Percentiles rank a stretch among this genome's conserved stretches.
Conservation (phyloP, 2,113 vertebrate species). For the Xenus cinereus region DNA sequence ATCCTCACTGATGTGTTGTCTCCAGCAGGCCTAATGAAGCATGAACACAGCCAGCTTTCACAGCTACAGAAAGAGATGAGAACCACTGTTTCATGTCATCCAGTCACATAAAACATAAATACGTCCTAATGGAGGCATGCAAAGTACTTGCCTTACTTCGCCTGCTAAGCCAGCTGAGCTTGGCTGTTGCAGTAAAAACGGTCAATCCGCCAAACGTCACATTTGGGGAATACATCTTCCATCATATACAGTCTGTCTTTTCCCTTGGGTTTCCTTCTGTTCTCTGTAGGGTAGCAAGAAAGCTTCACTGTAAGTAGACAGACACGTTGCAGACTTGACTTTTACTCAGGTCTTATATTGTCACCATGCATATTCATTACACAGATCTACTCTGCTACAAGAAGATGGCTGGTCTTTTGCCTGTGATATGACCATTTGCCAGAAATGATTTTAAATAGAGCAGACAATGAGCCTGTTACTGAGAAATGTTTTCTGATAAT, state of each 20-base stretch:
- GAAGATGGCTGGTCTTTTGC: neutral
- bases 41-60: neutral
- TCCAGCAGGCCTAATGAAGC: neutral
- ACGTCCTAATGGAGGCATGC: neutral
- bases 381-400: neutral
- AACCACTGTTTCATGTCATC: neutral
- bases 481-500: conserved; percentile 21
- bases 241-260: neutral
- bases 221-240: neutral
- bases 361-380: neutral
- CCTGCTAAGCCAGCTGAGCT: neutral
- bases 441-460: neutral
- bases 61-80: conserved; percentile 4
- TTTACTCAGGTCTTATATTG: neutral
- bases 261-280: neutral
- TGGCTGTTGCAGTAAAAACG: neutral
- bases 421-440: neutral
- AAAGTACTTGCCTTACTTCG: neutral
- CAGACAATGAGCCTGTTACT: neutral
- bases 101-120: conserved; percentile 15
- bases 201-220: neutral
- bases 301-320: neutral
- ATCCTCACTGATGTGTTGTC: neutral
- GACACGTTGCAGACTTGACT: neutral
- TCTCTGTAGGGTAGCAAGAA: neutral